Evolutionary conservation across 2,113 vertebrate genomes (phyloP), one percentile per base, ranked within the genome.

Genomic region (Heterotilapia buettikoferi): DNA sequence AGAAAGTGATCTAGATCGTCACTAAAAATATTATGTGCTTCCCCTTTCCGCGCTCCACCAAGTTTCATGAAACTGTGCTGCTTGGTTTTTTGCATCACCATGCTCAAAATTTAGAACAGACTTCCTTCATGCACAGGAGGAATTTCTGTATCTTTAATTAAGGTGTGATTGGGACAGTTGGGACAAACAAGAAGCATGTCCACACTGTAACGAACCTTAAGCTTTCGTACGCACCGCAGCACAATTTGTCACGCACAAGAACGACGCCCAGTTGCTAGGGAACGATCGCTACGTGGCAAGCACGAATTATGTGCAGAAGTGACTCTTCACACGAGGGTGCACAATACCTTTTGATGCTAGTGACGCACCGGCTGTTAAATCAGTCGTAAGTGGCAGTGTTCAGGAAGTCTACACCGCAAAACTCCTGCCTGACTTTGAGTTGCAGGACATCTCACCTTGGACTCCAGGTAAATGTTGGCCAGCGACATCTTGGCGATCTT

Each of bases 401-500:
- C 26, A 16, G 66, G 38, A 45, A 43, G 38, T 43, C 43, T 50
- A 50, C 9, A 31, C 26, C 3, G 4, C 18, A 78, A 2, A 9
- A 31, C 19, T n/a, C 26, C 45, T 13, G 18, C 18, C 47, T 33
- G 45, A 78, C 26, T 52, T 33, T 78, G 26, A 78, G 45, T 52
- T n/a, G 5, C 45, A 78, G 45, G 26, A 33, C 18, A 47, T 59
- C 96, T 95, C 94, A 98, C 98, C 97, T 98, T 98, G 71, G 98
- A 98, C 88, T 99, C 98, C 96, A 99, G 93, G 96, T 99, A 99
- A 92, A 98, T 98, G 95, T 98, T 98, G 93, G 98, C 98, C 93
- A 98, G 96, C 12, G 98, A 98, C 98, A 99, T 98, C 97, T 98
- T 99, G 18, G 98, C 98, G 81, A 99, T 98, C 94, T 98, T 98